phyloP scores from a whole-genome alignment of 2,797 vertebrate species.

The Spondyliosoma cantharus region DNA sequence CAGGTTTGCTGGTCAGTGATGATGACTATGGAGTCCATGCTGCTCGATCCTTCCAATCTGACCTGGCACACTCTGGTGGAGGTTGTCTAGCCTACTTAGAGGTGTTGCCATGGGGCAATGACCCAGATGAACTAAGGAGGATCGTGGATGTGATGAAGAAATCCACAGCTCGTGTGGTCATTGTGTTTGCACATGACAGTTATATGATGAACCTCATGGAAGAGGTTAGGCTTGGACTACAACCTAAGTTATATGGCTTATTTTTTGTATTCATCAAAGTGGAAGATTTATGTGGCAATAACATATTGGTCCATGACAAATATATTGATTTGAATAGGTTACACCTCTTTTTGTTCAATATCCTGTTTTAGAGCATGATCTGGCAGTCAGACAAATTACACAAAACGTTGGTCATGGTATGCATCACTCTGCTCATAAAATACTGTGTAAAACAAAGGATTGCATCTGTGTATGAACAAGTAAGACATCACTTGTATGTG shows the following conservation, averaged over 20 bases:
- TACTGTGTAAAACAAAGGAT: neutral
- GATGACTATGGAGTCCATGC: conserved; percentile 80
- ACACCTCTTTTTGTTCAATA: too few relatives aligned
- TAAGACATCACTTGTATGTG: too few relatives aligned
- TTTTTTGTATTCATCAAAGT: too few relatives aligned
- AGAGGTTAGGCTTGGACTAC: conserved; percentile 44
- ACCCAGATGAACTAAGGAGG: conserved; percentile 45
- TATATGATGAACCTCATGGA: conserved; percentile 58
- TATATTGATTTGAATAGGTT: too few relatives aligned
- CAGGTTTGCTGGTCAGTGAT: conserved; percentile 76
- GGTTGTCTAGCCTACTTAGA: conserved; percentile 77
- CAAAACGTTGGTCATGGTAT: too few relatives aligned
- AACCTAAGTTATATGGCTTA: too few relatives aligned
- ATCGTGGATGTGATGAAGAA: conserved; percentile 58
- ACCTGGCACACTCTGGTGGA: conserved; percentile 43
- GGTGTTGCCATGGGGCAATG: conserved; percentile 66
- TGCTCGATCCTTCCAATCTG: conserved; percentile 69
- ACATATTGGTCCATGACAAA: too few relatives aligned
- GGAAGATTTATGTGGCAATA: too few relatives aligned
- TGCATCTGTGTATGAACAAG: neutral
- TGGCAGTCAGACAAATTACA: too few relatives aligned
- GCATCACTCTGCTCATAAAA: too few relatives aligned
- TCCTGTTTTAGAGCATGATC: too few relatives aligned
- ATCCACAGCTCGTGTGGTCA: conserved; percentile 63
- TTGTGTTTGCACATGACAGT: conserved; percentile 62